Percentiles rank a stretch among this genome's conserved stretches.
phyloP scores from a whole-genome alignment of 1,140 invertebrate species.

The Oryctes rhinoceros region DNA sequence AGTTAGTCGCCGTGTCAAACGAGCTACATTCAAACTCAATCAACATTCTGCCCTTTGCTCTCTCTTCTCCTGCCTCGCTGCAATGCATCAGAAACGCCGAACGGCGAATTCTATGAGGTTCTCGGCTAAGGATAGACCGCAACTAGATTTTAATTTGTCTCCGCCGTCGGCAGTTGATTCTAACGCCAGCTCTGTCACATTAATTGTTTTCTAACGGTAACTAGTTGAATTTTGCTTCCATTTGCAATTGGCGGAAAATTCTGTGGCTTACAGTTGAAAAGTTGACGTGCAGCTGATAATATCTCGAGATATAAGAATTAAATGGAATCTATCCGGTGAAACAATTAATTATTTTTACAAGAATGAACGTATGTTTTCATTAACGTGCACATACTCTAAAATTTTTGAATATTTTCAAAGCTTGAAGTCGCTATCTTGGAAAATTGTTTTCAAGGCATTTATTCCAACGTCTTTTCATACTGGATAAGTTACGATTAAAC shows the following conservation, averaged over 20 bases:
- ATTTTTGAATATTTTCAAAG: too few relatives aligned
- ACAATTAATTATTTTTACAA: too few relatives aligned
- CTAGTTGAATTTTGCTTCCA: neutral
- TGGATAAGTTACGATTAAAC: too few relatives aligned
- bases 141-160: slow-evolving; percentile 5
- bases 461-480: too few relatives aligned
- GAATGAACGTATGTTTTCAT: too few relatives aligned
- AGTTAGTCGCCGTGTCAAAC: slow-evolving; percentile 8
- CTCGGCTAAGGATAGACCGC: neutral
- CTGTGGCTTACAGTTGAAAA: too few relatives aligned
- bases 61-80: neutral
- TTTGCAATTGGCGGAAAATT: too few relatives aligned
- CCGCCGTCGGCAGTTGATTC: neutral
- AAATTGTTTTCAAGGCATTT: too few relatives aligned
- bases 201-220: neutral
- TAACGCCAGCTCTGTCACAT: neutral
- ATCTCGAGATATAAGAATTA: too few relatives aligned
- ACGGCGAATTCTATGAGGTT: neutral
- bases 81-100: neutral
- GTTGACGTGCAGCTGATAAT: too few relatives aligned
- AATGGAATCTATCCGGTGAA: too few relatives aligned
- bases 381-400: neutral
- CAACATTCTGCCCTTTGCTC: slow-evolving; percentile 12
- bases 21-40: slow-evolving; percentile 18
- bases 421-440: too few relatives aligned